A percentile compares a stretch with the other conserved stretches of the same genome.
These are phyloP conservation scores for Odontesthes bonariensis DNA, from an alignment of 2,113 vertebrate species.

Conservation along the genomic window DNA sequence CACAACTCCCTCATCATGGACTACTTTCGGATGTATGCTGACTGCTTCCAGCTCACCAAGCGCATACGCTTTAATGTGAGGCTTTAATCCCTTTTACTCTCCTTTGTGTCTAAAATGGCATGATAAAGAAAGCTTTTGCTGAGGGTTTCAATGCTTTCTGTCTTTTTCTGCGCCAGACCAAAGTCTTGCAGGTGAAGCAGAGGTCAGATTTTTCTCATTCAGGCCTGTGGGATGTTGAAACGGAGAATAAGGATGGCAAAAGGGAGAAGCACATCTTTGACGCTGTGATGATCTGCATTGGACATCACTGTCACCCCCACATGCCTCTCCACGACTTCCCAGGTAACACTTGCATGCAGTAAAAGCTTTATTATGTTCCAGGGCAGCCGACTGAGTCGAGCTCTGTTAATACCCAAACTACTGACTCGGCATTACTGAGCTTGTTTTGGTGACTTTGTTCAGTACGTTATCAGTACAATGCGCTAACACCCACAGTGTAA, in stretches of 20 bases:
- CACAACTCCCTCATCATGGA: constrained; percentile 89
- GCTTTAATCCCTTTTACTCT: not conserved
- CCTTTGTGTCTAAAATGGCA: not conserved
- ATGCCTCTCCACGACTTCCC: constrained; percentile 90
- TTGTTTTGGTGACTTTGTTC: not conserved
- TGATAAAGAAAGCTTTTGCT: not conserved
- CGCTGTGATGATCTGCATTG: constrained; percentile 90
- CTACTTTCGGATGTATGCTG: constrained; percentile 90
- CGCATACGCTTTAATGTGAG: constrained; percentile 88
- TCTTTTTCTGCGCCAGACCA: constrained; percentile 80
- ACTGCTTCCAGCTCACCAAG: constrained; percentile 85
- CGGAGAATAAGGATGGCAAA: constrained; percentile 73
- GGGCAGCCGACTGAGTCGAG: no score
- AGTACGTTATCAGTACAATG: not conserved
- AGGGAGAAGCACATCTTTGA: constrained; percentile 85
- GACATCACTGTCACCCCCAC: constrained; percentile 84
- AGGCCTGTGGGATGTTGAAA: constrained; percentile 92
- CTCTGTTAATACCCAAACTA: not conserved
- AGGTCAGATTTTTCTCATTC: constrained; percentile 83
- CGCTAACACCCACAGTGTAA: not conserved
- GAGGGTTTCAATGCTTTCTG: not conserved
- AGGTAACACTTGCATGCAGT: constrained; percentile 73
- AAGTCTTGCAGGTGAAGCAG: constrained; percentile 83
- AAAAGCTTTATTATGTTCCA: not conserved
- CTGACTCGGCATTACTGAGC: not conserved